phyloP scores from a whole-genome alignment of 2,797 vertebrate species.

The Phrynocephalus forsythii region DNA sequence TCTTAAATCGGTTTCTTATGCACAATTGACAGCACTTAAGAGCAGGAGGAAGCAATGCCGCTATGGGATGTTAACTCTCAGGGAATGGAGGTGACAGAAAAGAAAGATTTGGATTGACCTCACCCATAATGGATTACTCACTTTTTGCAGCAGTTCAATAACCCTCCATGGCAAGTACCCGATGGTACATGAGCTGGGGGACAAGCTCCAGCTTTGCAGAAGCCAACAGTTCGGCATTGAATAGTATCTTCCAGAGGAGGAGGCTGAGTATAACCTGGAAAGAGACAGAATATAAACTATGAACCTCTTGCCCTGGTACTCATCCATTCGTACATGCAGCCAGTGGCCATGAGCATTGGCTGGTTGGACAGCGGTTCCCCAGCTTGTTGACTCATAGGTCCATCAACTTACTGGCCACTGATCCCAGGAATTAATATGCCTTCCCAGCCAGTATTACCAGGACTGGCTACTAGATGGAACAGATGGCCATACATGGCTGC shows the following conservation, averaged over 20 bases:
- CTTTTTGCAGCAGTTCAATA: not conserved
- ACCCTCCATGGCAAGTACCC: not conserved
- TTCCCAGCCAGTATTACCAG: no score
- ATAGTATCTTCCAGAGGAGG: not conserved
- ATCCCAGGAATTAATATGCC: no score
- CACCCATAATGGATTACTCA: not conserved
- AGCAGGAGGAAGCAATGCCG: no score
- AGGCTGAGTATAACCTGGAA: not conserved
- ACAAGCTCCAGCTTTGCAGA: not conserved
- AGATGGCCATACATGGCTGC: no score
- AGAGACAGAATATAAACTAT: not conserved
- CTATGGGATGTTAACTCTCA: not conserved
- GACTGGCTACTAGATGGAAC: no score
- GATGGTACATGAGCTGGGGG: fast-evolving
- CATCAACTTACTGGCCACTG: no score
- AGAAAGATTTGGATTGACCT: not conserved
- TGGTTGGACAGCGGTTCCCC: no score
- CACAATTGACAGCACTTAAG: no score
- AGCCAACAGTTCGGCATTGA: not conserved
- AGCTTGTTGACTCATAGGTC: no score
- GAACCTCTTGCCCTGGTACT: not conserved
- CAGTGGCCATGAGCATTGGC: not conserved
- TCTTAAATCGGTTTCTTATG: no score
- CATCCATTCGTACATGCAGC: not conserved
- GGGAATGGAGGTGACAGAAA: not conserved